A percentile compares a stretch with the other conserved stretches of the same genome.
Conservation (phyloP, 2,113 vertebrate species). For the Numenius arquata region DNA sequence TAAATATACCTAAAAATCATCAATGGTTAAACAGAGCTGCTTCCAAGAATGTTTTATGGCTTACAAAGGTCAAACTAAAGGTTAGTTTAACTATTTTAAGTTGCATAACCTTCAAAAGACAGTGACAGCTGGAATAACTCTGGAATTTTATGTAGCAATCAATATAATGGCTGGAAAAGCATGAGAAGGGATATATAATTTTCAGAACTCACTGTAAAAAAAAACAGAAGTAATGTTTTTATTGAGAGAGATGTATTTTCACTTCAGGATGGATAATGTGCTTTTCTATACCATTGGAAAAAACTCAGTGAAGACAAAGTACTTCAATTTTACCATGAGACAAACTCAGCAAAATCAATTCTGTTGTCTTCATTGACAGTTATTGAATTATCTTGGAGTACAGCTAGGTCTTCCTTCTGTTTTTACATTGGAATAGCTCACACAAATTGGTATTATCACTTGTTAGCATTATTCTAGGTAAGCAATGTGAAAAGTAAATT, state of each 20-base stretch:
- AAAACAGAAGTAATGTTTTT: neutral
- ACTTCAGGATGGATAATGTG: neutral
- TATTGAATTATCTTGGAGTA: neutral
- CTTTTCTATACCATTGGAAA: neutral
- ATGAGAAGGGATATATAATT: neutral
- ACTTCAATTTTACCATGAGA: neutral
- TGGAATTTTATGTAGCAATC: neutral
- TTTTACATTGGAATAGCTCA: neutral
- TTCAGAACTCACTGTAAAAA: neutral
- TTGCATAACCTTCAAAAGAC: constrained; percentile 32
- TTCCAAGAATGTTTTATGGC: constrained; percentile 26
- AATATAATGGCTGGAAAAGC: constrained; percentile 2
- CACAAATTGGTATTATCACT: neutral
- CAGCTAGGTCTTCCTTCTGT: neutral
- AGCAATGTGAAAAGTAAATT: neutral
- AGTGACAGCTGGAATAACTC: constrained; percentile 21
- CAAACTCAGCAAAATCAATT: neutral
- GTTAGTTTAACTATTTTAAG: constrained; percentile 37
- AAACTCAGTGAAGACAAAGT: neutral
- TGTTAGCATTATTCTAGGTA: neutral
- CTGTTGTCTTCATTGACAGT: neutral
- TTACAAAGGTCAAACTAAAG: constrained; percentile 45
- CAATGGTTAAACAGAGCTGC: neutral
- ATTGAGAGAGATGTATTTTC: neutral
- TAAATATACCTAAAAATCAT: neutral